These are phyloP conservation scores for Diploptera punctata DNA, from an alignment of 2,888 invertebrate genomes.

Conservation along the genomic window DNA sequence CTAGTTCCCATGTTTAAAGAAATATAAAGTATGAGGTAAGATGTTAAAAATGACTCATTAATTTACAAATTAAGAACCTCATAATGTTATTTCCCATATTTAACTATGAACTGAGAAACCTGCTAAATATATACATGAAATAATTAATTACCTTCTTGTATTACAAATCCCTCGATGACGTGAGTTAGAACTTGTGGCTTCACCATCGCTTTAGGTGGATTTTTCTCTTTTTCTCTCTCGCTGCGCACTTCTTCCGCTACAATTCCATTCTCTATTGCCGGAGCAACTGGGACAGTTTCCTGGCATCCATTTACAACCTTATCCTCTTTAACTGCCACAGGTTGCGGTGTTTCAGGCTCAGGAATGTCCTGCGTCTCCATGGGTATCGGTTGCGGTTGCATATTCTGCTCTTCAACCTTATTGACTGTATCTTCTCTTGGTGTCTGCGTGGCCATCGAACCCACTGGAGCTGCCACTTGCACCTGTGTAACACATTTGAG, in stretches of 20 bases:
- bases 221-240: slow-evolving; percentile 38
- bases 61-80: too few species aligned
- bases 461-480: background rate
- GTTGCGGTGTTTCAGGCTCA: background rate
- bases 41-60: too few species aligned
- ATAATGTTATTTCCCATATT: too few species aligned
- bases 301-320: slow-evolving; percentile 33
- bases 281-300: background rate
- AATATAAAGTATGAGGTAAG: too few species aligned
- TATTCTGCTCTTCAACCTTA: background rate
- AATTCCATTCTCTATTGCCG: slow-evolving; percentile 46
- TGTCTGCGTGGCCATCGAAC: slow-evolving; percentile 32
- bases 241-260: slow-evolving; percentile 56
- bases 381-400: background rate
- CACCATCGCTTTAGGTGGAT: slow-evolving; percentile 89
- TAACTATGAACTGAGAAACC: background rate
- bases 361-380: slow-evolving; percentile 9
- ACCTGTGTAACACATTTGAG: background rate
- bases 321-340: slow-evolving; percentile 28
- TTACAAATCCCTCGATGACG: slow-evolving; percentile 96
- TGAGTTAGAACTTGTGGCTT: slow-evolving; percentile 96
- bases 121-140: background rate
- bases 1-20: too few species aligned
- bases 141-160: slow-evolving; percentile 77
- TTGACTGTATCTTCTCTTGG: slow-evolving; percentile 27